Conservation (phyloP, 2,888 invertebrate species). For the Cyaniris semiargus region DNA sequence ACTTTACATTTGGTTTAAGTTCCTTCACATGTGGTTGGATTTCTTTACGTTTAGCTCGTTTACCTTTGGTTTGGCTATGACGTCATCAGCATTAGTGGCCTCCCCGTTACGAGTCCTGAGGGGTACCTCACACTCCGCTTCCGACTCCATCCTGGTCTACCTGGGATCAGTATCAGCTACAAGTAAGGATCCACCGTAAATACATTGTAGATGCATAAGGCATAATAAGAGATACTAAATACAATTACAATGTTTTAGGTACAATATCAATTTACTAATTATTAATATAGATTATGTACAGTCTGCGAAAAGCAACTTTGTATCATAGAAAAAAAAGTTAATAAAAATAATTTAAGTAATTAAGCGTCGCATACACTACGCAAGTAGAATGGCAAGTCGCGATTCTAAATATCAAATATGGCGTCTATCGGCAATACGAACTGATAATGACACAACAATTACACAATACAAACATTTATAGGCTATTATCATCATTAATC, state of each 20-base stretch:
- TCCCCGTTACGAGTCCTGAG: constrained; percentile 11
- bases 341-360: no score
- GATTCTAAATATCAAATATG: neutral
- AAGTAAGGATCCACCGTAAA: neutral
- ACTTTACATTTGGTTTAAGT: no score
- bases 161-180: neutral
- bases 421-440: neutral
- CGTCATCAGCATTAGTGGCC: constrained; percentile 22
- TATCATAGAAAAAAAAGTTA: no score
- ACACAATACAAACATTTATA: neutral
- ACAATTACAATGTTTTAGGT: no score
- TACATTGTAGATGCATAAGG: no score
- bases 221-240: no score
- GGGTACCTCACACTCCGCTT: constrained; percentile 26
- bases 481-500: neutral
- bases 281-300: no score
- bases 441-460: neutral
- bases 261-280: no score
- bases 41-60: neutral
- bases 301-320: no score
- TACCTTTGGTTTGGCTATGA: constrained; percentile 5
- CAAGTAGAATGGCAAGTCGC: neutral
- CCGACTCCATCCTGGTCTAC: neutral
- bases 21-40: no score
- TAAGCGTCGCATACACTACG: no score